Evolutionary conservation across 2,797 vertebrate genomes (phyloP), one percentile per base, ranked within the genome.

Genomic region (Diglossa cyanea): DNA sequence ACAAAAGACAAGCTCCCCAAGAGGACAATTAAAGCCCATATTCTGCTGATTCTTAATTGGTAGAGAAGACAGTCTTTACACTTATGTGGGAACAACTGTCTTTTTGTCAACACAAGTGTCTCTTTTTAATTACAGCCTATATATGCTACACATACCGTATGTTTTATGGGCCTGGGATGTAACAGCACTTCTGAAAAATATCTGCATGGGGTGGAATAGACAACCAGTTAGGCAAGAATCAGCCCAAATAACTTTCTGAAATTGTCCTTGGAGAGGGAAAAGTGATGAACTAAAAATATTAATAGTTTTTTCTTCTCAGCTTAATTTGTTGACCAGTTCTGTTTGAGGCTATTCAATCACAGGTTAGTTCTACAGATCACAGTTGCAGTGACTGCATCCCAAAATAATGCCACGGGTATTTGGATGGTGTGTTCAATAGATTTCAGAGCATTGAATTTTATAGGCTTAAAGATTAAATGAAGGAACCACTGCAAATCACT

Each of bases 1-100:
- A 95, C 94, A 98, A 97, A 97, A 98, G 97, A 98, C 91, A 80
- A 95, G 94, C 70, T 95, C 97, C 98, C 97, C 98, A 94, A 40
- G 98, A 98, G 97, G 30, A 95, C 96, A 97, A 97, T 98, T 97
- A 97, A 98, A 97, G 94, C 88, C 50, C 71, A 93, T 97, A 96
- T 96, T 97, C 88, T 96, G 88, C 93, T 96, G 96, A 96, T 97
- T 96, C 93, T 96, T 98, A 98, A 98, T 97, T 98, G 94, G 96
- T 92, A 93, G 93, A 97, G 84, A 91, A 95, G 85, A 95, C 83
- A 88, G 74, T 82, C 95, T 95, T 96, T 92, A 62, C 23, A 26
- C 53, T 96, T 97, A 88, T 30, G 55, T 54, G 82, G 88, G 60
- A 96, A 63, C 90, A 97, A 95, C 51, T 31, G 28, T 35, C 81